These are phyloP conservation scores for Rhopalosiphum maidis DNA, from an alignment of 1,140 invertebrate species.

Conservation along the genomic window DNA sequence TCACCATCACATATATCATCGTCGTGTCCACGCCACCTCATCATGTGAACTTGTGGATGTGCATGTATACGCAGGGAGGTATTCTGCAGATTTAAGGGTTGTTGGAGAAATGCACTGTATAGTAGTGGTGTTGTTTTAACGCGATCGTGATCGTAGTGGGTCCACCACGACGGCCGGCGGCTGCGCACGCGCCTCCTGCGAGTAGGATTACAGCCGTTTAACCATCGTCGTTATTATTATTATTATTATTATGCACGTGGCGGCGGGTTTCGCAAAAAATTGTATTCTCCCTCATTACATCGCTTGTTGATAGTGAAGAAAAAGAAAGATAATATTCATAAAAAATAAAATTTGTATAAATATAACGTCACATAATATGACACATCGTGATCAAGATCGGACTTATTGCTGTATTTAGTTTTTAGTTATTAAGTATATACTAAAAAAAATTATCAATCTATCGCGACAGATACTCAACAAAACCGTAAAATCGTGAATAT, in stretches of 20 bases:
- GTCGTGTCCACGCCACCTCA: background rate
- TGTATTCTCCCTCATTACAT: background rate
- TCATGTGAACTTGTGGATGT: background rate
- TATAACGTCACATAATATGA: background rate
- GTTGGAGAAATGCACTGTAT: background rate
- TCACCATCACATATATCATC: background rate
- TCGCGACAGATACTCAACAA: background rate
- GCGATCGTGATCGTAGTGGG: background rate
- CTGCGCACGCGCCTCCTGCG: conserved; percentile 15
- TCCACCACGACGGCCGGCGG: background rate
- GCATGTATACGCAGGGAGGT: background rate
- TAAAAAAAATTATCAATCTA: background rate
- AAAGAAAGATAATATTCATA: background rate
- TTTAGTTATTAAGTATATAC: background rate
- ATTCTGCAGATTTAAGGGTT: background rate
- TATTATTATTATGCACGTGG: conserved; percentile 29
- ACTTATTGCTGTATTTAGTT: background rate
- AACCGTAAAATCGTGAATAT: background rate
- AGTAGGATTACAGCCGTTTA: conserved; percentile 41
- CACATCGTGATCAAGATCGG: background rate
- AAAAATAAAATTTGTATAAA: too few relatives aligned
- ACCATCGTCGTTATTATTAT: background rate
- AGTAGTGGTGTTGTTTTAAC: conserved; percentile 22
- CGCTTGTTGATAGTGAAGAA: too few relatives aligned
- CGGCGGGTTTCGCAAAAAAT: background rate